Evolutionary conservation across 2,113 vertebrate genomes (phyloP), one percentile per base, ranked within the genome.

Genomic region (Choloepus hoffmanni): DNA sequence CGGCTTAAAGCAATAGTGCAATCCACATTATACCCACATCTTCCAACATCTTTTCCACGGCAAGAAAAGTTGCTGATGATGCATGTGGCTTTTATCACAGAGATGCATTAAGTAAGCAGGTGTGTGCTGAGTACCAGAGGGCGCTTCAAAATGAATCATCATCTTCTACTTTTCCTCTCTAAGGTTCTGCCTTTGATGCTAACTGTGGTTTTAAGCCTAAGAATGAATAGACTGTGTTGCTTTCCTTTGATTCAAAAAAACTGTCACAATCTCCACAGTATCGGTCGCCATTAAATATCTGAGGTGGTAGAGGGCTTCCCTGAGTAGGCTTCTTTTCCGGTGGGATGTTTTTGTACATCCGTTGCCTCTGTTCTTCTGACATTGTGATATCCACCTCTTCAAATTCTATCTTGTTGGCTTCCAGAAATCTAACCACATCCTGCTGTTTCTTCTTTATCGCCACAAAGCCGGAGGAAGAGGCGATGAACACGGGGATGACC

Each of bases 211-310:
- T 98, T 96, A 99, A 97, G 85, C 99, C 98, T 60, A 99, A 98
- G 98, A 99, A 99, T 23, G 99, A 98, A 96, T 99, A 99, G 85
- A 99, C 99, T 70, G 99, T 99, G 98, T 99, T 99, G 98, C 98
- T 99, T 98, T 99, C 99, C 98, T 99, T 99, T n/a, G 99, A 99
- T 97, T 99, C 99, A 98, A 99, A 99, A 98, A 99, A 99, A 79
- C 99, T 98, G 76, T 99, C 99, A 19, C 99, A 99, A 98, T 99
- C 99, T 36, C 36, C 36, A 36, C 36, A 36, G 36, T 36, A 36
- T 36, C 36, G 36, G 36, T 36, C 36, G 36, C 36, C 36, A 36
- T 36, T 36, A 36, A 36, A 36, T 36, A 36, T 36, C 36, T 36
- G 36, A 36, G 36, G 36, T 36, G 36, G 36, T 36, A 36, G 36